Evolutionary conservation across 1,140 invertebrate genomes (phyloP), one percentile per base, ranked within the genome.

Genomic region (Drosophila saltans): DNA sequence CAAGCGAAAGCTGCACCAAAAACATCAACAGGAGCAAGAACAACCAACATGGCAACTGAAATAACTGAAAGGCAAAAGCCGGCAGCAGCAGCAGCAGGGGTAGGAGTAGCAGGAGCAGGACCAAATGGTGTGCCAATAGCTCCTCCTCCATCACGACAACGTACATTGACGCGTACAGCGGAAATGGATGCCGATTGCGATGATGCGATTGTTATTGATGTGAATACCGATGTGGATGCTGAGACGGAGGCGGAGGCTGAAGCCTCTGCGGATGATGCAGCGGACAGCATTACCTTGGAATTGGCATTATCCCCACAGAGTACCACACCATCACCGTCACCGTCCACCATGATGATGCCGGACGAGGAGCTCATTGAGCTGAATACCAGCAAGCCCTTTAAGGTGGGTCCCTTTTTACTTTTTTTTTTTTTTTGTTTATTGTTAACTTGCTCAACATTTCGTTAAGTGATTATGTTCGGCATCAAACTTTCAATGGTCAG

Each of bases 351-450:
- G 21, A 52, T 52, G 45, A 26, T 68, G 43, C 76, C 69, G 8
- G 76, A 89, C 61, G 84, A 86, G 61, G 83, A 86, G 66, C 58
- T 88, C 26, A 80, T 76, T 33, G 72, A 80, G 64, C 48, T 88
- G 59, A 84, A 88, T 68, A 89, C 88, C 69, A 88, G 83, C 77
- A 88, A 88, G 69, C 83, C 83, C 30, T 88, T 88, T 56, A 88
- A 88, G 83, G 83, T 86, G 68, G 24, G 83, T 80, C 36, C 55
- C 61, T 55, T 30, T 64, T 10, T 40, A 10, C 26, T 30, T 55
- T 64, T 30, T 33, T 41, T 33, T 36, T 62, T 72, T 71, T 64
- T 39, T n/a, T 24, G 48, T 24, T 36, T 36, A 56, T 72, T 76
- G 76, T 69, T 66, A 80, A 43, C 55, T 40, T 52, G 60, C 58